phyloP scores from a whole-genome alignment of 2,888 invertebrate genomes.

The Choristoneura rosaceana region DNA sequence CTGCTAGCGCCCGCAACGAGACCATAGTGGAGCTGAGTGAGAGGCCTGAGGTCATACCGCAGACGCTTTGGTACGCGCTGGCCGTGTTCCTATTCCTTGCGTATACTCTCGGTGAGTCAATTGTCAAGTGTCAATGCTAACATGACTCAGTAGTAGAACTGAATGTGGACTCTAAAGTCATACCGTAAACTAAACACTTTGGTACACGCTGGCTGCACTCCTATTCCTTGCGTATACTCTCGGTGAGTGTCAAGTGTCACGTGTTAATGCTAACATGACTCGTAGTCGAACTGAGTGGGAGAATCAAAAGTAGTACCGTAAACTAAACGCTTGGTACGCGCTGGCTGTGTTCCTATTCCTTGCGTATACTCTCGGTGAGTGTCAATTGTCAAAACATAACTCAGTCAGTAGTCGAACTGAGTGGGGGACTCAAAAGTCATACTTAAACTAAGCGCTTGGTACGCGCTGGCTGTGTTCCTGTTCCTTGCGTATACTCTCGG shows the following conservation, averaged over 20 bases:
- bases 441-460: constrained; percentile 97
- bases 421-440: constrained; percentile 75
- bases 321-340: constrained; percentile 94
- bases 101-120: constrained; percentile 96
- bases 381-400: neutral
- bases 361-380: constrained; percentile 97
- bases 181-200: constrained; percentile 95
- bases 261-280: too few relatives aligned
- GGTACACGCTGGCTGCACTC: constrained; percentile 93
- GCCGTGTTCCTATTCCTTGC: constrained; percentile 96
- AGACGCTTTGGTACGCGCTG: constrained; percentile 94
- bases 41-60: constrained; percentile 86
- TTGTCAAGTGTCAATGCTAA: too few relatives aligned
- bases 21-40: constrained; percentile 57
- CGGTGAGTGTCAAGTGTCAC: too few relatives aligned
- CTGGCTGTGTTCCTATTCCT: constrained; percentile 96
- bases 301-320: constrained; percentile 87
- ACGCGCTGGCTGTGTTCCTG: constrained; percentile 93
- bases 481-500: constrained; percentile 98
- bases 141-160: neutral
- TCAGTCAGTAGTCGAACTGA: constrained; percentile 54
- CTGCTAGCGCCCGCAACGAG: constrained; percentile 84
- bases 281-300: constrained; percentile 53
- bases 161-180: constrained; percentile 56
- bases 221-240: constrained; percentile 95